These are phyloP conservation scores for Microchrysa polita DNA, from an alignment of 2,888 invertebrate genomes.

Conservation along the genomic window DNA sequence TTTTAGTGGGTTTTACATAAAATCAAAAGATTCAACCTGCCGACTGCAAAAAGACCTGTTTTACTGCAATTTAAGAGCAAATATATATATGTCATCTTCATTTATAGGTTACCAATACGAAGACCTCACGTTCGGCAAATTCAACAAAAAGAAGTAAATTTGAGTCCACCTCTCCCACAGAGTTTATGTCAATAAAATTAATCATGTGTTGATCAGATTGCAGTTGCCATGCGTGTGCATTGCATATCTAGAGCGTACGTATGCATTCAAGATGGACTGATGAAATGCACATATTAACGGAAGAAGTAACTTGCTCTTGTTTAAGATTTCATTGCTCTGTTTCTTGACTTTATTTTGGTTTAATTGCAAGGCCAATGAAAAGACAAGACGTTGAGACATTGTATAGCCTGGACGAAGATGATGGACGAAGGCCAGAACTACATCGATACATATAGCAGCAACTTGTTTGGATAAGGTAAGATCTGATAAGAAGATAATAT, in stretches of 20 bases:
- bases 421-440: background rate
- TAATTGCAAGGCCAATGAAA: background rate
- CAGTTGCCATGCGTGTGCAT: background rate
- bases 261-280: background rate
- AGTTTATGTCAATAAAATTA: slow-evolving; percentile 30
- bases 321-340: slow-evolving; percentile 14
- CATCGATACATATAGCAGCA: background rate
- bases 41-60: background rate
- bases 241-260: background rate
- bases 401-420: background rate
- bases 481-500: too few species aligned
- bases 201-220: slow-evolving; percentile 16
- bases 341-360: background rate
- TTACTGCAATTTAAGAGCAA: background rate
- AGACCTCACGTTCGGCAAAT: background rate
- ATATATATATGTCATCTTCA: slow-evolving; percentile 24
- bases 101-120: slow-evolving; percentile 11
- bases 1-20: slow-evolving; percentile 2
- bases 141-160: too few species aligned
- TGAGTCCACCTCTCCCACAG: too few species aligned
- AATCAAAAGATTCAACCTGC: background rate
- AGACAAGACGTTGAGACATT: background rate
- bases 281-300: background rate
- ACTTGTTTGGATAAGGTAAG: background rate
- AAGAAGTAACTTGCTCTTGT: slow-evolving; percentile 13